phyloP scores from a whole-genome alignment of 2,113 vertebrate species.

The Capricornis sumatraensis region DNA sequence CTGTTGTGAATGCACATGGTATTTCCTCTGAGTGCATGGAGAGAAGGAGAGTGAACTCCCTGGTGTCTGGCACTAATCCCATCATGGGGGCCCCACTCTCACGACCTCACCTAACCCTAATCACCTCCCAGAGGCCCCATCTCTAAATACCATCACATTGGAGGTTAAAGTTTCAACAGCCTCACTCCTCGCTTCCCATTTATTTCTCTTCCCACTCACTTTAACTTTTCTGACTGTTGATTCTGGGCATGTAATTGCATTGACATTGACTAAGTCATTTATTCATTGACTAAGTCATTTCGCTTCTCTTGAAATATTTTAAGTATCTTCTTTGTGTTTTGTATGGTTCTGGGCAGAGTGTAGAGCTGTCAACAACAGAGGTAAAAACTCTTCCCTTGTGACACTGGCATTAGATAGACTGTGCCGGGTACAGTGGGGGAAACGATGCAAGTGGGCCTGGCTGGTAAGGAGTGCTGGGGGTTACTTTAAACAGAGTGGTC shows the following conservation, averaged over 20 bases:
- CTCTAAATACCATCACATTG: background rate
- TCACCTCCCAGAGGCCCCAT: background rate
- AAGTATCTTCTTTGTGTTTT: background rate
- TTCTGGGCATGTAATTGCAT: background rate
- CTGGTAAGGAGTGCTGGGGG: background rate
- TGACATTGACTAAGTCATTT: background rate
- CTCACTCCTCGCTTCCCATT: background rate
- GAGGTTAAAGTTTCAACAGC: background rate
- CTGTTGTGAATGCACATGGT: background rate
- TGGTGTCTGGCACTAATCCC: background rate
- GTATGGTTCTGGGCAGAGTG: background rate
- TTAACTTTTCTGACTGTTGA: background rate
- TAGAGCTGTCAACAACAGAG: background rate
- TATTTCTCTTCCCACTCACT: background rate
- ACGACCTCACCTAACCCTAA: background rate
- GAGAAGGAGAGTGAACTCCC: background rate
- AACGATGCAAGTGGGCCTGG: background rate
- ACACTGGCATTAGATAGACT: background rate
- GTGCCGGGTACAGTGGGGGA: background rate
- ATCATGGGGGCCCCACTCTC: background rate
- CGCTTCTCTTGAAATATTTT: background rate
- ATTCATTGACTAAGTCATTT: background rate
- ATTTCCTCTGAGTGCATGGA: background rate
- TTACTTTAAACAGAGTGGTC: background rate
- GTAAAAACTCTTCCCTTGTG: background rate